phyloP scores from a whole-genome alignment of 2,113 vertebrate species.

The Erythrolamprus reginae region DNA sequence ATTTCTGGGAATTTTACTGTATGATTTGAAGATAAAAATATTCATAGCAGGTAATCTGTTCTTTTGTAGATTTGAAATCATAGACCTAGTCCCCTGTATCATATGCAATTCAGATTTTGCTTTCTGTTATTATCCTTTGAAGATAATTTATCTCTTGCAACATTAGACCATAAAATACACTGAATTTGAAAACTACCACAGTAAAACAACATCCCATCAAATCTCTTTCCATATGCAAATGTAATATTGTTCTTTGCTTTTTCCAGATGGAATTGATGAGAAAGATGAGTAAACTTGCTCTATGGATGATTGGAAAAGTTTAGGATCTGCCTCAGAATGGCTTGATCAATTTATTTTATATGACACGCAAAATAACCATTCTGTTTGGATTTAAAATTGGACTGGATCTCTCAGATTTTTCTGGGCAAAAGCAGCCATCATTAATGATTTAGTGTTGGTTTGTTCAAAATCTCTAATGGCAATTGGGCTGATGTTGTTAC shows the following conservation, averaged over 20 bases:
- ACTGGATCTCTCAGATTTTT: background rate
- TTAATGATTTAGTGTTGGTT: background rate
- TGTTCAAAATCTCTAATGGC: background rate
- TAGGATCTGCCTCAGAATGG: conserved; percentile 31
- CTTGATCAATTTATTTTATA: conserved; percentile 34
- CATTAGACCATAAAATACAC: conserved; percentile 59
- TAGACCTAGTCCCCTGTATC: conserved; percentile 33
- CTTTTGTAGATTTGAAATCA: conserved; percentile 36
- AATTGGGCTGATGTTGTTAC: background rate
- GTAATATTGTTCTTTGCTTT: conserved; percentile 4
- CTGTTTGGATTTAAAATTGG: background rate
- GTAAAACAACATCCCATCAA: conserved; percentile 46
- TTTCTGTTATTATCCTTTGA: conserved; percentile 45
- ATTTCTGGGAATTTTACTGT: background rate
- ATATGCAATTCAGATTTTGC: conserved; percentile 59
- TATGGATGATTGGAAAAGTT: conserved; percentile 25
- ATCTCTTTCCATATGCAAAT: conserved; percentile 43
- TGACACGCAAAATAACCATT: conserved; percentile 36
- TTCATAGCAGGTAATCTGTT: conserved; percentile 29
- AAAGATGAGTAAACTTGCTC: conserved; percentile 30
- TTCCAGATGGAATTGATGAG: conserved; percentile 50
- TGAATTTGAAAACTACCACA: conserved; percentile 58
- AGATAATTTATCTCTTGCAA: conserved; percentile 43
- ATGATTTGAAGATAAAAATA: background rate
- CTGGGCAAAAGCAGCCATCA: too few relatives aligned